These are phyloP conservation scores for Archivesica marissinica DNA, from an alignment of 1,140 invertebrate genomes.

Conservation along the genomic window DNA sequence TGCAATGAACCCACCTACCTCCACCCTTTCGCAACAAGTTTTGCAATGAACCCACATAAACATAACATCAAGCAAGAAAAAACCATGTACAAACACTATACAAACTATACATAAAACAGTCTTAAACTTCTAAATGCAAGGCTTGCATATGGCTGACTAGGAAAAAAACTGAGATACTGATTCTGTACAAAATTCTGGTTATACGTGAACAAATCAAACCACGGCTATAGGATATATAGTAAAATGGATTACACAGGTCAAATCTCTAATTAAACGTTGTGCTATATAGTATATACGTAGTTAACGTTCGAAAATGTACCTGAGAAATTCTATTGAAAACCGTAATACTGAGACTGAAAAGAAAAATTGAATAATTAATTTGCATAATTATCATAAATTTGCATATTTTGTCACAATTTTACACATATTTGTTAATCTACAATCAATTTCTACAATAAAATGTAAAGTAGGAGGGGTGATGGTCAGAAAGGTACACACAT, in stretches of 20 bases:
- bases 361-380: constrained; percentile 25
- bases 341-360: constrained; percentile 59
- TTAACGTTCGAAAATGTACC: constrained; percentile 52
- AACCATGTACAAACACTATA: constrained; percentile 15
- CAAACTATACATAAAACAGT: constrained; percentile 31
- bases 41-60: too few species aligned
- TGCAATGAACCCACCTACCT: too few species aligned
- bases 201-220: constrained; percentile 60
- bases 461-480: too few species aligned
- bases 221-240: constrained; percentile 55
- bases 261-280: constrained; percentile 57
- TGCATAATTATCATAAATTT: constrained; percentile 11
- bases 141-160: constrained; percentile 24
- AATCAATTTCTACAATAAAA: too few species aligned
- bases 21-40: too few species aligned
- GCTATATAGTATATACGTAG: constrained; percentile 58
- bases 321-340: constrained; percentile 54
- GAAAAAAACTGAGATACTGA: constrained; percentile 20
- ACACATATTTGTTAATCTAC: too few species aligned
- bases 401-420: not conserved
- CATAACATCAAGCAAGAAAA: too few species aligned
- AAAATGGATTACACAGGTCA: constrained; percentile 51
- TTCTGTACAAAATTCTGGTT: constrained; percentile 57
- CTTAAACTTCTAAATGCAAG: constrained; percentile 31
- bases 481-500: too few species aligned